A percentile compares a stretch with the other conserved stretches of the same genome.
Conservation (phyloP, 2,113 vertebrate genomes). For the Proterorhinus semilunaris region DNA sequence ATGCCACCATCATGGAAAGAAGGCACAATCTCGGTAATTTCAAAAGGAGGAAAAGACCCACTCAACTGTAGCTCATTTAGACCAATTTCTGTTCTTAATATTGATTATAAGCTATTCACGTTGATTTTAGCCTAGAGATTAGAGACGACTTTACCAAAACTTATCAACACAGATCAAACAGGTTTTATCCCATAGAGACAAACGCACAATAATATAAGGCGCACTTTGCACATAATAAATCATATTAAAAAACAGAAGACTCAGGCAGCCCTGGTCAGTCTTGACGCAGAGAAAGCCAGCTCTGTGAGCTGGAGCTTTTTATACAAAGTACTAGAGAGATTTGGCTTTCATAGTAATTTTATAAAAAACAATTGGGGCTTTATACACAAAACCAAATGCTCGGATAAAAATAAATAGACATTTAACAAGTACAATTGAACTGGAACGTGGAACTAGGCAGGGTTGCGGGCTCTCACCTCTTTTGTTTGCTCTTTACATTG, state of each 20-base stretch:
- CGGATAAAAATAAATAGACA: too few species aligned
- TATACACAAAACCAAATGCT: too few species aligned
- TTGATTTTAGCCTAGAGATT: neutral
- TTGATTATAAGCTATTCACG: neutral
- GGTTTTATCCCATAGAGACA: neutral
- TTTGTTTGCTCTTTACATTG: too few species aligned
- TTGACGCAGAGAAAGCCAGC: neutral
- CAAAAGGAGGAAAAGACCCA: neutral
- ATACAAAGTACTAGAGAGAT: too few species aligned
- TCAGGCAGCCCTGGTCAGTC: neutral
- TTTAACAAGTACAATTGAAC: too few species aligned
- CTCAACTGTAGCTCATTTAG: neutral
- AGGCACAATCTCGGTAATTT: neutral
- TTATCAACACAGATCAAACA: neutral
- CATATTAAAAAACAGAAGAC: neutral
- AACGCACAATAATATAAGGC: neutral
- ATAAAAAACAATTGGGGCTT: too few species aligned
- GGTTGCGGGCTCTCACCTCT: too few species aligned
- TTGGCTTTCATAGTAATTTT: too few species aligned
- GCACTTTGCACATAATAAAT: neutral
- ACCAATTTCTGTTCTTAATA: slow-evolving; percentile 1
- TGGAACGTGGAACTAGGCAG: too few species aligned
- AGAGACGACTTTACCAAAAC: neutral
- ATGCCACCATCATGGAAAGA: neutral
- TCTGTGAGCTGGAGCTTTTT: too few species aligned